These are phyloP conservation scores for Thecophora atra DNA, from an alignment of 2,888 invertebrate species.

Conservation along the genomic window DNA sequence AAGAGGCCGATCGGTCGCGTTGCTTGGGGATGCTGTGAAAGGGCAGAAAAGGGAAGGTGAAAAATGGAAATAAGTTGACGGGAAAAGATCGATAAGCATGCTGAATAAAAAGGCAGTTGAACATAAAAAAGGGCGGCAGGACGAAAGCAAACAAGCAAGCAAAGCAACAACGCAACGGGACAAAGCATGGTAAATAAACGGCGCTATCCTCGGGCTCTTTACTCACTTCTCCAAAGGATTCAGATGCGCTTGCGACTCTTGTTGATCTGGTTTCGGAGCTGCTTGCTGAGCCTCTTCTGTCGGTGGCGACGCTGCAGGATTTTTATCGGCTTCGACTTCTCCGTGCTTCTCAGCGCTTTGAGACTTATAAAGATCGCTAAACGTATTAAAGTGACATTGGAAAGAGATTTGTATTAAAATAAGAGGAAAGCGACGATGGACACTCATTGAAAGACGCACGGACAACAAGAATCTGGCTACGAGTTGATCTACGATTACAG, in stretches of 20 bases:
- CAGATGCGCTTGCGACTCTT: conserved; percentile 50
- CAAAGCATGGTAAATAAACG: conserved; percentile 44
- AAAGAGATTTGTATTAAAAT: neutral
- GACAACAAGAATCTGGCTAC: too few relatives aligned
- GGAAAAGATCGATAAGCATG: neutral
- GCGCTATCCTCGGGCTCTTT: conserved; percentile 42
- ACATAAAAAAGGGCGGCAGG: neutral
- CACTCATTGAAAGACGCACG: neutral
- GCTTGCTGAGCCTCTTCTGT: conserved; percentile 21
- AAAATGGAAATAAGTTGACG: neutral
- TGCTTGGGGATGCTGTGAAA: conserved; percentile 60
- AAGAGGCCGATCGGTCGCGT: conserved; percentile 72
- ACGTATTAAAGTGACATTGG: neutral
- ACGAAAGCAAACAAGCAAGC: neutral
- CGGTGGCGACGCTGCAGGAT: conserved; percentile 52
- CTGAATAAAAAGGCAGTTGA: neutral
- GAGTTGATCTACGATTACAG: neutral
- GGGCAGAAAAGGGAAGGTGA: neutral
- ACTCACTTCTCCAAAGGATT: conserved; percentile 63
- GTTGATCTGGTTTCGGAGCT: conserved; percentile 41
- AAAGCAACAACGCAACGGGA: conserved; percentile 33
- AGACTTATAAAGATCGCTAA: conserved; percentile 30
- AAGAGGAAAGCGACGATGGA: neutral
- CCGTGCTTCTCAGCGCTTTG: conserved; percentile 48
- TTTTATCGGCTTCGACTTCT: conserved; percentile 50